Conservation (phyloP, 2,797 vertebrate species). For the Pseudocheirus occidentalis region DNA sequence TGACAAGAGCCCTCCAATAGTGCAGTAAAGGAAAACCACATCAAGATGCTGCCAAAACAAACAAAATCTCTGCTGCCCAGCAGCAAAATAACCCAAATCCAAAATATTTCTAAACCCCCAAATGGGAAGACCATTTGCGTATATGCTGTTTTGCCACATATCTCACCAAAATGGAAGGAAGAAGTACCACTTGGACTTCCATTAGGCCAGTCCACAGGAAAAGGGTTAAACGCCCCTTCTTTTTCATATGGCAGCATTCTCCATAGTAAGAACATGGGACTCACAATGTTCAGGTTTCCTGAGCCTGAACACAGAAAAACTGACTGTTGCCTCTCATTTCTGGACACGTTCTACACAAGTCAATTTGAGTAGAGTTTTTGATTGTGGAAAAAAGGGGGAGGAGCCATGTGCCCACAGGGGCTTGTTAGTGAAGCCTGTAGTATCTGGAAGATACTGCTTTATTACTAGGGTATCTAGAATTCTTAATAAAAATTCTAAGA, state of each 20-base stretch:
- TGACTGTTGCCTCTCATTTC: neutral
- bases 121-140: neutral
- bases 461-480: neutral
- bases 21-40: neutral
- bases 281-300: neutral
- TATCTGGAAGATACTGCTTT: neutral
- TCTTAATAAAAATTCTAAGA: neutral
- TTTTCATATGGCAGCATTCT: neutral
- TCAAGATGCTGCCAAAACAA: neutral
- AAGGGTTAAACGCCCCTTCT: neutral
- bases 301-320: neutral
- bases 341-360: neutral
- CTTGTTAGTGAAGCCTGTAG: neutral
- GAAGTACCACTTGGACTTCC: neutral
- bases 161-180: neutral
- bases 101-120: conserved; percentile 16
- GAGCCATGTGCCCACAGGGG: neutral
- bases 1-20: neutral
- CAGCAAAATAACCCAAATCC: neutral
- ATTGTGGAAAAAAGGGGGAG: neutral
- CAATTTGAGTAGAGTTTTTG: neutral
- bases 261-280: neutral
- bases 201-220: neutral
- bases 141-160: neutral
- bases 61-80: conserved; percentile 8